phyloP scores from a whole-genome alignment of 2,888 invertebrate species.

The Augiades crinisus region DNA sequence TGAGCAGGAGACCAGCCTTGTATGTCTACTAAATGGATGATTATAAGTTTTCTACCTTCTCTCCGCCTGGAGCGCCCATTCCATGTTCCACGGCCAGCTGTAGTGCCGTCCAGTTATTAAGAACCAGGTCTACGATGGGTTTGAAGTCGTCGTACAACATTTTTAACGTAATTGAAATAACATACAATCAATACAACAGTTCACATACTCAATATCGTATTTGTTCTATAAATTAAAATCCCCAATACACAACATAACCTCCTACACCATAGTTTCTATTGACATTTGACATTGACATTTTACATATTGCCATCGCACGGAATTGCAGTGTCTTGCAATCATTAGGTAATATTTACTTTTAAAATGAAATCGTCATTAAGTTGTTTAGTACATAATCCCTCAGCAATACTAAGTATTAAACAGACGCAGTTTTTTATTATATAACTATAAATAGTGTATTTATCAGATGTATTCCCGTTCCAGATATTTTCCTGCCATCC shows the following conservation, averaged over 20 bases:
- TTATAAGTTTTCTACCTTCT: conserved; percentile 71
- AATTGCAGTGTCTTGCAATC: too few relatives aligned
- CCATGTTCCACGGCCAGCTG: conserved; percentile 88
- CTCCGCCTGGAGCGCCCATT: conserved; percentile 86
- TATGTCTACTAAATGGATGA: too few relatives aligned
- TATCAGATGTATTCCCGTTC: too few relatives aligned
- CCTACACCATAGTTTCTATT: neutral
- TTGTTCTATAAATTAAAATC: neutral
- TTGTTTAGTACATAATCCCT: too few relatives aligned
- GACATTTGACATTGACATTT: neutral
- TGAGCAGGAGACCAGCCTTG: too few relatives aligned
- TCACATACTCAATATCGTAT: conserved; percentile 9
- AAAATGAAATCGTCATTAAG: too few relatives aligned
- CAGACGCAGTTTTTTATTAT: too few relatives aligned
- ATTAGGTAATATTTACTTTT: too few relatives aligned
- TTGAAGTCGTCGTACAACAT: conserved; percentile 80
- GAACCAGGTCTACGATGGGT: conserved; percentile 83
- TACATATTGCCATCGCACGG: too few relatives aligned
- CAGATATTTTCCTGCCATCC: conserved; percentile 96
- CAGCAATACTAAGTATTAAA: too few relatives aligned
- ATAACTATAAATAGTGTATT: too few relatives aligned
- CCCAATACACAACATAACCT: conserved; percentile 8
- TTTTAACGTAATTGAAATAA: conserved; percentile 17
- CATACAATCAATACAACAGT: neutral
- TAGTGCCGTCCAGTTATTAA: conserved; percentile 87